Conservation (phyloP, 2,888 invertebrate genomes). For the Diploptera punctata region DNA sequence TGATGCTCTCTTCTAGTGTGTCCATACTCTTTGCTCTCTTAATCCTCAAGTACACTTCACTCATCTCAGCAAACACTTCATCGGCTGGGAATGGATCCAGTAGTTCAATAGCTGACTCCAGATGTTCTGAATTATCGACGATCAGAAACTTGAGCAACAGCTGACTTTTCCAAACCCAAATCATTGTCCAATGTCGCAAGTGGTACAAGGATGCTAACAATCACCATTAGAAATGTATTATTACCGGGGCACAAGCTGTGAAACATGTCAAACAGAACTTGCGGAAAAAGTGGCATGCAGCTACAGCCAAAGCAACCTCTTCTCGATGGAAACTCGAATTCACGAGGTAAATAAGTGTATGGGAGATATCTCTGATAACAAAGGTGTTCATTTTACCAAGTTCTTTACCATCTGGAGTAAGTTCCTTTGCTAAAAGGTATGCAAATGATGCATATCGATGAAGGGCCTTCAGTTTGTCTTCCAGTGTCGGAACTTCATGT, state of each 20-base stretch:
- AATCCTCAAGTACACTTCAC: constrained; percentile 17
- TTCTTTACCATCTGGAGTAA: constrained; percentile 41
- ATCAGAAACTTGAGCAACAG: constrained; percentile 58
- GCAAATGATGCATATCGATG: constrained; percentile 64
- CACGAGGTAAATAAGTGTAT: constrained; percentile 31
- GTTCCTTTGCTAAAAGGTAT: constrained; percentile 52
- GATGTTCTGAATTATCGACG: constrained; percentile 57
- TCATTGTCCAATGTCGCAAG: neutral
- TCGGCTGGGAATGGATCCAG: constrained; percentile 60
- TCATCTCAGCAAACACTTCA: constrained; percentile 24
- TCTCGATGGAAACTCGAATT: neutral
- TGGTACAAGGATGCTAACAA: constrained; percentile 29
- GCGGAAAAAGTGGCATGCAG: constrained; percentile 31
- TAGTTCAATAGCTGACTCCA: constrained; percentile 57
- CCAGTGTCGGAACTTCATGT: constrained; percentile 56
- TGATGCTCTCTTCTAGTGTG: constrained; percentile 56
- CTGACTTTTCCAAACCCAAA: constrained; percentile 51
- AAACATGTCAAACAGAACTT: constrained; percentile 29
- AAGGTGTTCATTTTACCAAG: constrained; percentile 54
- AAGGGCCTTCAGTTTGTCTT: constrained; percentile 62
- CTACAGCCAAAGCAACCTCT: constrained; percentile 15
- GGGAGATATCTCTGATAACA: constrained; percentile 31
- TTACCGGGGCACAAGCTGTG: constrained; percentile 10
- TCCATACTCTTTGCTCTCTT: constrained; percentile 4
- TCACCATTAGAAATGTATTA: neutral